Base-by-base conservation (phyloP, 2,113 vertebrate species). In the Colinus virginianus region DNA sequence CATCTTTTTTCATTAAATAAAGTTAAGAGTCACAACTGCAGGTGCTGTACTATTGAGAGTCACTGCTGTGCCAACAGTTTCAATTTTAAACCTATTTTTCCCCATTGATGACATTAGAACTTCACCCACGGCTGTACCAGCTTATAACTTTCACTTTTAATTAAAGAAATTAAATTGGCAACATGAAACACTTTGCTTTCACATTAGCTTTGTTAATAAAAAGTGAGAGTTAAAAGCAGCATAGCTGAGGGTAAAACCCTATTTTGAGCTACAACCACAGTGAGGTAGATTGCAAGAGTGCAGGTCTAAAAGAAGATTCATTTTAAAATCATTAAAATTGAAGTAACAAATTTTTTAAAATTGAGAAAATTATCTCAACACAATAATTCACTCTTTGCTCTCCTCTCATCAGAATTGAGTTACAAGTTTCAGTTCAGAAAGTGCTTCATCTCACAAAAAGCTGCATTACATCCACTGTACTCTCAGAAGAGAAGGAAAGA, bases 131-230 rank as follows among this genome's bases (percentile, higher is more conserved):
- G 97, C 97, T 94, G 94, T 95, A 75, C 64, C 92, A 93, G 96
- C 90, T 97, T 97, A 94, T 96, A 97, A 97, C 96, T 97, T 97
- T 97, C 97, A 96, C 96, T 98, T 98, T 98, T 98, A 98, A 98
- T 98, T 98, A 98, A 98, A 98, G 92, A 97, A 98, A 96, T 97
- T 96, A 97, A 97, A 97, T 92, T 95, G 93, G 97, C 95, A 97
- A 97, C 95, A 97, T 96, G 96, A 97, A 97, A 97, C 96, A 96
- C 95, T 95, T 97, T 95, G 81, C 97, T 96, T 97, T 94, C 93
- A 93, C 95, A 90, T 96, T 94, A 97, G 81, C 84, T 96, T 97
- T 96, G 96, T 96, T 97, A 97, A 98, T 97, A 96, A 98, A 96
- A 98, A 95, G 94, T 95, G 87, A 56, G 96, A 96, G 91, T 96